Percentiles rank a stretch among this genome's conserved stretches.
phyloP scores from a whole-genome alignment of 1,140 invertebrate genomes.

The Agrypnia vestita region DNA sequence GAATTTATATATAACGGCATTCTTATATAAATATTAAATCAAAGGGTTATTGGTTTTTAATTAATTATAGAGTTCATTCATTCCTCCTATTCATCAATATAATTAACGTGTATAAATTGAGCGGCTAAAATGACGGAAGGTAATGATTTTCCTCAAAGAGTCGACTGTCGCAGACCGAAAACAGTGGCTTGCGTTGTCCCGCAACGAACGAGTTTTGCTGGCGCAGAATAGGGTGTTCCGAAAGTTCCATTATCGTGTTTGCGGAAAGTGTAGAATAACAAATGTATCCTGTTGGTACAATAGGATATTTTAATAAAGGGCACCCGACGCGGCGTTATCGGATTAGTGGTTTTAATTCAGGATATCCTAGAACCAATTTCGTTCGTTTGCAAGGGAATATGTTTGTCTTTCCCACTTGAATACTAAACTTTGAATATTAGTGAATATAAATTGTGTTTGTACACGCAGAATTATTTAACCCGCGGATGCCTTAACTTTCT shows the following conservation, averaged over 20 bases:
- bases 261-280: slow-evolving; percentile 40
- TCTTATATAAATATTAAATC: no score
- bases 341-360: slow-evolving; percentile 60
- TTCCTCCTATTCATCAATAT: no score
- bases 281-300: slow-evolving; percentile 36
- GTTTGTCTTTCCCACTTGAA: slow-evolving; percentile 49
- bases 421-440: slow-evolving; percentile 30
- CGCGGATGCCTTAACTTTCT: neutral
- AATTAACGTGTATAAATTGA: neutral
- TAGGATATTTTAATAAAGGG: slow-evolving; percentile 58
- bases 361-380: slow-evolving; percentile 57
- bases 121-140: neutral
- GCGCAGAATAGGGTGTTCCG: slow-evolving; percentile 23
- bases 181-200: neutral
- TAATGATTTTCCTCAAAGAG: neutral
- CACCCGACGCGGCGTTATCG: slow-evolving; percentile 51
- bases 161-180: neutral
- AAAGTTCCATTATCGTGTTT: slow-evolving; percentile 36
- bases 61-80: no score
- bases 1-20: no score
- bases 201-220: slow-evolving; percentile 13
- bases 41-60: no score
- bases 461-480: neutral
- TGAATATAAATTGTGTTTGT: neutral
- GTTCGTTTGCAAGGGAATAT: slow-evolving; percentile 42